These are phyloP conservation scores for Nemapogon koenigi DNA, from an alignment of 2,888 invertebrate genomes.

Conservation along the genomic window DNA sequence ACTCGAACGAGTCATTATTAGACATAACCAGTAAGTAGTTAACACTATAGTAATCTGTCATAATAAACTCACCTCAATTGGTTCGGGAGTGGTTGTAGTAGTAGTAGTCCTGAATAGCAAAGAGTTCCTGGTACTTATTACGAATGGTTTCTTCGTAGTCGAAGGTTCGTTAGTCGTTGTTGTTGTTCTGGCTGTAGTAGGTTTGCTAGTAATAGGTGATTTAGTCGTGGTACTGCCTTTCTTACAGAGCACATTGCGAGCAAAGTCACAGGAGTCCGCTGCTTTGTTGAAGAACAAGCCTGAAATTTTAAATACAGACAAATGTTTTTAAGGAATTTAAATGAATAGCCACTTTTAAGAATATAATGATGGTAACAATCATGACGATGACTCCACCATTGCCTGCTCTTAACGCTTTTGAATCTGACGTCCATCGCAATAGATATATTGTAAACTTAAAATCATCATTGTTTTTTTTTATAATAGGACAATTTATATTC, in stretches of 20 bases:
- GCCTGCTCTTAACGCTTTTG: too few species aligned
- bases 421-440: too few species aligned
- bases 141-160: slow-evolving; percentile 42
- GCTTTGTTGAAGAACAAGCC: slow-evolving; percentile 90
- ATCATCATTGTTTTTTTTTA: too few species aligned
- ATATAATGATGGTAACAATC: background rate
- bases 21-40: too few species aligned
- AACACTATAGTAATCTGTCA: too few species aligned
- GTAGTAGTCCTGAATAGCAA: slow-evolving; percentile 46
- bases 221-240: slow-evolving; percentile 60
- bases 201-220: slow-evolving; percentile 43
- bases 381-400: too few species aligned
- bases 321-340: background rate
- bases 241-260: slow-evolving; percentile 85
- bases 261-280: slow-evolving; percentile 91
- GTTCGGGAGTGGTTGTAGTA: slow-evolving; percentile 38
- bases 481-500: too few species aligned
- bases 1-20: too few species aligned
- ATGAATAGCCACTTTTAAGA: too few species aligned
- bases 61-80: slow-evolving; percentile 34
- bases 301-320: slow-evolving; percentile 35
- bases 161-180: slow-evolving; percentile 46
- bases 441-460: too few species aligned
- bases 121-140: slow-evolving; percentile 48
- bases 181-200: slow-evolving; percentile 56